These are phyloP conservation scores for Drosophila funebris DNA, from an alignment of 1,140 invertebrate species.

Conservation along the genomic window DNA sequence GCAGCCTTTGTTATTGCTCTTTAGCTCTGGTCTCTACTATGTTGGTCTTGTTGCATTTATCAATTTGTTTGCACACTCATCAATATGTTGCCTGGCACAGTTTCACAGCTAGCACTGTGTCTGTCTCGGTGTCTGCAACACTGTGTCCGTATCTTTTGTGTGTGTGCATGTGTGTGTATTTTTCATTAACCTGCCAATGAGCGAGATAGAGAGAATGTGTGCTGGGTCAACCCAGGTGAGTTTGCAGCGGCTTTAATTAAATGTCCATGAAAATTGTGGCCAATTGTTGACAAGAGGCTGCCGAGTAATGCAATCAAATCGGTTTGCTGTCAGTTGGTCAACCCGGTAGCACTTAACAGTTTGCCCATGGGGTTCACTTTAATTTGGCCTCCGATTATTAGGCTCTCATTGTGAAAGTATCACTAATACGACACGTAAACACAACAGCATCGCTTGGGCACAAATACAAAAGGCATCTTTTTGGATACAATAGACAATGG, in stretches of 20 bases:
- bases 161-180: slow-evolving; percentile 8
- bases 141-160: no score
- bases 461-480: no score
- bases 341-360: background rate
- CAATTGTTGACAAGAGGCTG: background rate
- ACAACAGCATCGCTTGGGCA: no score
- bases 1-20: slow-evolving; percentile 5
- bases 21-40: slow-evolving; percentile 6
- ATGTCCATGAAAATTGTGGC: slow-evolving; percentile 25
- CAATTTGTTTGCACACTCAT: slow-evolving; percentile 76
- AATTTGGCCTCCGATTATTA: background rate
- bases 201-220: background rate
- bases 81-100: slow-evolving; percentile 40
- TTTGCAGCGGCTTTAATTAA: slow-evolving; percentile 39
- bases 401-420: background rate
- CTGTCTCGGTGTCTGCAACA: no score
- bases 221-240: background rate
- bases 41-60: slow-evolving; percentile 60
- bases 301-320: slow-evolving; percentile 11
- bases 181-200: slow-evolving; percentile 33
- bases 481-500: no score
- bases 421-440: slow-evolving; percentile 4
- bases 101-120: slow-evolving; percentile 6
- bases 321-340: background rate
- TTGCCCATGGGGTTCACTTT: background rate